Conservation (phyloP, 2,113 vertebrate genomes). For the Chaenogobius annularis region DNA sequence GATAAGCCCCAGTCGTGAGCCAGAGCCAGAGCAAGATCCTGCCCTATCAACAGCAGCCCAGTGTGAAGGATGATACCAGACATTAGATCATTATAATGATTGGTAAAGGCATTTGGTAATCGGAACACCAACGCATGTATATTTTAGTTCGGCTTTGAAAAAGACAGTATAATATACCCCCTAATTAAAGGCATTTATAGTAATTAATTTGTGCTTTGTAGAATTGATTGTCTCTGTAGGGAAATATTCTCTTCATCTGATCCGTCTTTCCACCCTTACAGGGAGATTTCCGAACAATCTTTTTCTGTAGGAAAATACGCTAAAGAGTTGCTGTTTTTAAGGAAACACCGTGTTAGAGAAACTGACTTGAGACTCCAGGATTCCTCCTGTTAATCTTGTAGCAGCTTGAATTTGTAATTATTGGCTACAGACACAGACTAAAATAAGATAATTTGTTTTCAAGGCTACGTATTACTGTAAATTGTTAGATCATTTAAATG, state of each 20-base stretch:
- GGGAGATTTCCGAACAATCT: neutral
- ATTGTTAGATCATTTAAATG: no score
- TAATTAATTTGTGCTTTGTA: neutral
- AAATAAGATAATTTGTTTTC: no score
- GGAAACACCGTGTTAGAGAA: no score
- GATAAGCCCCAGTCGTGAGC: slow-evolving; percentile 1
- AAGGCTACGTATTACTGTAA: no score
- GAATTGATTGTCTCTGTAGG: neutral
- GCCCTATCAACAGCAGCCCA: neutral
- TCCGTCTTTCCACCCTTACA: neutral
- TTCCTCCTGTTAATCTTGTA: no score
- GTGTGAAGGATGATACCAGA: neutral
- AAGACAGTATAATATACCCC: neutral
- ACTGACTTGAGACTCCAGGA: no score
- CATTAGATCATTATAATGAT: neutral
- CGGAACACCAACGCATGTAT: neutral
- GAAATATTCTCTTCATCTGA: neutral
- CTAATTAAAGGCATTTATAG: neutral
- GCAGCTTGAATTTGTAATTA: no score
- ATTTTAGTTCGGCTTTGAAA: neutral
- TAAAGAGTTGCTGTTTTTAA: no score
- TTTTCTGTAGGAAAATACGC: no score
- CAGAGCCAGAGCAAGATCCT: neutral
- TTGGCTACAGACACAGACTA: no score
- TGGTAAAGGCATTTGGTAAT: neutral